Percentiles rank a stretch among this genome's conserved stretches.
phyloP scores from a whole-genome alignment of 2,888 invertebrate genomes.

The Mimachlamys varia region DNA sequence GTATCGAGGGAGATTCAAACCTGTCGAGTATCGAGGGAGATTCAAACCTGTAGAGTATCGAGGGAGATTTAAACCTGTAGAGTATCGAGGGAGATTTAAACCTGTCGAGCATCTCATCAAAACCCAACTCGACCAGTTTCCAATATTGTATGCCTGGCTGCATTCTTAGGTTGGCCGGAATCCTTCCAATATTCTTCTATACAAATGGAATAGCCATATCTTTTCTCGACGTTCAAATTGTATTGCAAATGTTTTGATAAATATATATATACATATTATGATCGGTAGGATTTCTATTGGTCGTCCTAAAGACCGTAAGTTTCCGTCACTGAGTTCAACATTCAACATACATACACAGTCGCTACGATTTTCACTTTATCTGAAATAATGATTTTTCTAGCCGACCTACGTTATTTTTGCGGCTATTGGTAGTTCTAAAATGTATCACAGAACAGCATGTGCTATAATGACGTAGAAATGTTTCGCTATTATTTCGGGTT shows the following conservation, averaged over 20 bases:
- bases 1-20: too few relatives aligned
- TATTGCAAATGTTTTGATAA: neutral
- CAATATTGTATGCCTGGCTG: neutral
- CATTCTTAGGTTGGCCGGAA: neutral
- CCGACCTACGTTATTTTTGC: neutral
- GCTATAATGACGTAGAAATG: neutral
- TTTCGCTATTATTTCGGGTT: too few relatives aligned
- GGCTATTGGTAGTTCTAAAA: too few relatives aligned
- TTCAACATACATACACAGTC: neutral
- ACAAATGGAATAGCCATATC: neutral
- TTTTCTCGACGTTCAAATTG: neutral
- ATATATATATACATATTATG: neutral
- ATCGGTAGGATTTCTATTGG: neutral
- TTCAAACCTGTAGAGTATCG: too few relatives aligned
- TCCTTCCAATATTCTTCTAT: neutral
- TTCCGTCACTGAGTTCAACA: neutral
- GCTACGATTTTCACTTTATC: neutral
- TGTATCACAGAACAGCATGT: neutral
- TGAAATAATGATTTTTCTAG: too few relatives aligned
- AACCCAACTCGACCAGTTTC: neutral
- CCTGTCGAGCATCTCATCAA: neutral
- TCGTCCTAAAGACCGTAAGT: slow-evolving; percentile 2
- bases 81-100: too few relatives aligned
- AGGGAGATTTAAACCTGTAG: too few relatives aligned
- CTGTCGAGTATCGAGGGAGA: too few relatives aligned